A percentile compares a stretch with the other conserved stretches of the same genome.
Evolutionary conservation across 2,113 vertebrate genomes (phyloP).

Genomic region (cat (Felis catus)): DNA sequence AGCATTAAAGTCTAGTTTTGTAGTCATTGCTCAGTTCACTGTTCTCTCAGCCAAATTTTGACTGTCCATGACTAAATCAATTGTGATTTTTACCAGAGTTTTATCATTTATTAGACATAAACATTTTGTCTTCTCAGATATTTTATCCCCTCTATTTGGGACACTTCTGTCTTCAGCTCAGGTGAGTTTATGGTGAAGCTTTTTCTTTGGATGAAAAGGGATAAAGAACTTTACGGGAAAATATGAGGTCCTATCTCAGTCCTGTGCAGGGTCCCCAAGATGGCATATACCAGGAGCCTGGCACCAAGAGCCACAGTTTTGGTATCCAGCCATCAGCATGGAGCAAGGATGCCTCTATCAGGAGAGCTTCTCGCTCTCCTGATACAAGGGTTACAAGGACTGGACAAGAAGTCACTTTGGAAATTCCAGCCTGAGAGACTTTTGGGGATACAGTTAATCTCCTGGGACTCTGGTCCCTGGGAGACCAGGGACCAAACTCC

Average conservation of each 20-base stretch:
- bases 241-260: neutral
- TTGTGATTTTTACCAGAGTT: neutral
- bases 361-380: neutral
- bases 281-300: neutral
- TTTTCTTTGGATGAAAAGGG: neutral
- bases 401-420: neutral
- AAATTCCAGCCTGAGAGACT: neutral
- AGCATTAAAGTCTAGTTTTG: neutral
- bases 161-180: constrained; percentile 95
- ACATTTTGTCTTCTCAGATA: constrained; percentile 87
- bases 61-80: neutral
- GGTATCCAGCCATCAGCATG: neutral
- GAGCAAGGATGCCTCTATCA: rapidly evolving
- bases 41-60: neutral
- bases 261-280: rapidly evolving
- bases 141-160: constrained; percentile 97
- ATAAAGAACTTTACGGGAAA: neutral
- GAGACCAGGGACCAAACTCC: no score
- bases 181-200: constrained; percentile 85
- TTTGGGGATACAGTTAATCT: neutral
- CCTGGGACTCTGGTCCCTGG: neutral
- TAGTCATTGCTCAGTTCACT: neutral
- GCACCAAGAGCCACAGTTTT: rapidly evolving
- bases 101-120: constrained; percentile 33
- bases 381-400: no score